These are phyloP conservation scores for Sesia apiformis DNA, from an alignment of 2,888 invertebrate species.

Conservation along the genomic window DNA sequence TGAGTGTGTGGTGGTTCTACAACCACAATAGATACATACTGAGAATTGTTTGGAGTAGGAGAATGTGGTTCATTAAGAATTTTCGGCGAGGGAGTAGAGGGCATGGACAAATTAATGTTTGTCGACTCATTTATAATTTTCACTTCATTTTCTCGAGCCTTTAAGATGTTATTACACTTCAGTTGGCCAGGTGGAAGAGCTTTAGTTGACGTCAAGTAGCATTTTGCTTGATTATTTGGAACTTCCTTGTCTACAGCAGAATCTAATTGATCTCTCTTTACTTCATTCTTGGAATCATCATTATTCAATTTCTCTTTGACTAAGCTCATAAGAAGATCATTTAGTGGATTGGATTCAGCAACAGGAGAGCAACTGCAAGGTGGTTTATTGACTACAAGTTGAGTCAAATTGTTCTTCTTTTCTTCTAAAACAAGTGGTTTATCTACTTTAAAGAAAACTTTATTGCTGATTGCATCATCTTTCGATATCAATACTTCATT, in stretches of 20 bases:
- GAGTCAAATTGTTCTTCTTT: slow-evolving; percentile 58
- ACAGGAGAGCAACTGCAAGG: slow-evolving; percentile 64
- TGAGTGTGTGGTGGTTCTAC: slow-evolving; percentile 59
- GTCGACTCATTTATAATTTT: slow-evolving; percentile 63
- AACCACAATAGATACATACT: slow-evolving; percentile 67
- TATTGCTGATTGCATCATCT: slow-evolving; percentile 65
- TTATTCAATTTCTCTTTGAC: slow-evolving; percentile 73
- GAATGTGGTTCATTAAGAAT: slow-evolving; percentile 70
- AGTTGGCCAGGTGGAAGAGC: slow-evolving; percentile 92
- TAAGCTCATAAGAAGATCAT: slow-evolving; percentile 66
- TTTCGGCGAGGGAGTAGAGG: slow-evolving; percentile 65
- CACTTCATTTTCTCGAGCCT: slow-evolving; percentile 79
- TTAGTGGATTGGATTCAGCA: slow-evolving; percentile 59
- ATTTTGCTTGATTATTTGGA: slow-evolving; percentile 81
- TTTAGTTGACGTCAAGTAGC: slow-evolving; percentile 77
- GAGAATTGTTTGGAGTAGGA: slow-evolving; percentile 53
- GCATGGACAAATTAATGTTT: slow-evolving; percentile 56
- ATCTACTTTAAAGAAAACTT: slow-evolving; percentile 60
- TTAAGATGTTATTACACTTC: slow-evolving; percentile 93
- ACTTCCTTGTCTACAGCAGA: slow-evolving; percentile 70
- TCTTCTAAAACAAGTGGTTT: slow-evolving; percentile 42
- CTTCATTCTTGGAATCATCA: slow-evolving; percentile 78
- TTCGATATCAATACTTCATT: slow-evolving; percentile 57
- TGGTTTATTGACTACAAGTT: slow-evolving; percentile 56
- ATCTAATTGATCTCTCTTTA: slow-evolving; percentile 69